phyloP scores from a whole-genome alignment of 2,888 invertebrate species.

The Hirtodrosophila histrioides region DNA sequence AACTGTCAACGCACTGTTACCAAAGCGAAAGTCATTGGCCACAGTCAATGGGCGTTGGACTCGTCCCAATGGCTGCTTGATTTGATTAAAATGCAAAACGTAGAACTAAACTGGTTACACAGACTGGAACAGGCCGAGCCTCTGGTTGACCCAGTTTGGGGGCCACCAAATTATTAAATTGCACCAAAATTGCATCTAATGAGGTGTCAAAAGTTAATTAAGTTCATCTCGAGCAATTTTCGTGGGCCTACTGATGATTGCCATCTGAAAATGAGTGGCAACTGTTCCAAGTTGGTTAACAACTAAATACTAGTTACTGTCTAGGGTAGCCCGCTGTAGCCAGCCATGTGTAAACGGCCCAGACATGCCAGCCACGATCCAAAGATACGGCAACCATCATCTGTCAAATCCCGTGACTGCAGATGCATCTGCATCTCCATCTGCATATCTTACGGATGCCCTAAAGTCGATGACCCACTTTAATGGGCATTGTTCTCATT shows the following conservation, averaged over 20 bases:
- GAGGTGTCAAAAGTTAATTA: conserved; percentile 67
- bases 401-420: conserved; percentile 35
- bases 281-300: conserved; percentile 1
- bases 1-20: conserved; percentile 13
- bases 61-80: conserved; percentile 36
- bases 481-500: conserved; percentile 65
- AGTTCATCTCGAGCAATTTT: conserved; percentile 25
- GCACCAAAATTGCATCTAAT: conserved; percentile 48
- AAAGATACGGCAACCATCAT: conserved; percentile 25
- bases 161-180: conserved; percentile 31
- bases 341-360: conserved; percentile 60
- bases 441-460: conserved; percentile 46
- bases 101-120: conserved; percentile 31
- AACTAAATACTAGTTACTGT: conserved; percentile 2
- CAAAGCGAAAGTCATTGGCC: conserved; percentile 65
- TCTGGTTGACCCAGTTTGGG: conserved; percentile 56
- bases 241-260: conserved; percentile 8
- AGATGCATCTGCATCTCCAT: conserved; percentile 14
- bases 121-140: background rate
- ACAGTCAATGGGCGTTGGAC: conserved; percentile 38
- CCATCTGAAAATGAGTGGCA: conserved; percentile 10
- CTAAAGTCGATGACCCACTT: conserved; percentile 65
- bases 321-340: conserved; percentile 37
- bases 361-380: conserved; percentile 23
- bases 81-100: conserved; percentile 47